Percentiles rank a stretch among this genome's conserved stretches.
phyloP scores from a whole-genome alignment of 92 coral and sea anemone species.

The Anthopleura xanthogrammica region DNA sequence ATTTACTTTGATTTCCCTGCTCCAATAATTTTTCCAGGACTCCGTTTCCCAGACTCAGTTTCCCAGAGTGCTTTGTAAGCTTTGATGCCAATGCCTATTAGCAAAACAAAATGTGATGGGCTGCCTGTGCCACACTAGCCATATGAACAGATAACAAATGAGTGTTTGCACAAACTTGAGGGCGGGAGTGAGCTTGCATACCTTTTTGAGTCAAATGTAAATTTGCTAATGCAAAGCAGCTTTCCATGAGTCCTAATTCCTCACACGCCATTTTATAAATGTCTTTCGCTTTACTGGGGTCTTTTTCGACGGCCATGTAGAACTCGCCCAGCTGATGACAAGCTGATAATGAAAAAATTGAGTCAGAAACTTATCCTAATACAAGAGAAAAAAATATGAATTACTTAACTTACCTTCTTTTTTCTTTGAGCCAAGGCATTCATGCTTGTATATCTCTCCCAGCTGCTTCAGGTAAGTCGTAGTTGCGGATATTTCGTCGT shows the following conservation, averaged over 20 bases:
- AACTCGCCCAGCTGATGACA: conserved; percentile 94
- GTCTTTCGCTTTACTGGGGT: conserved; percentile 75
- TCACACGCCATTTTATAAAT: conserved; percentile 78
- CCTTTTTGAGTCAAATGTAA: conserved; percentile 86
- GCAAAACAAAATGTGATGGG: no score
- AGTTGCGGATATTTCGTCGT: conserved; percentile 32
- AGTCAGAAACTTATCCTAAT: no score
- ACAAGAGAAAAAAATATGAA: no score
- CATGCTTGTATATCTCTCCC: conserved; percentile 83
- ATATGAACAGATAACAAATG: neutral
- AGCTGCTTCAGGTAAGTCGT: conserved; percentile 45
- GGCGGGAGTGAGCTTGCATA: neutral
- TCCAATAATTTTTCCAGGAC: no score
- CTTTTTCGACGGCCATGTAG: conserved; percentile 87
- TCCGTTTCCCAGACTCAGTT: no score
- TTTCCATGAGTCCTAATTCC: conserved; percentile 78
- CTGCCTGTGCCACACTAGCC: neutral
- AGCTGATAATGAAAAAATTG: conserved; percentile 39
- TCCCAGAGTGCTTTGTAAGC: no score
- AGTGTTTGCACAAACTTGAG: no score
- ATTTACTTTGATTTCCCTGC: no score
- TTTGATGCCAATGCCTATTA: no score
- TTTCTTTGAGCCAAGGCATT: conserved; percentile 79
- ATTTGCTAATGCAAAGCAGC: conserved; percentile 91
- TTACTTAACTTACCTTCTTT: conserved; percentile 73